Evolutionary conservation across 2,113 vertebrate genomes (phyloP), one percentile per base, ranked within the genome.

Genomic region (Patagioenas fasciata): DNA sequence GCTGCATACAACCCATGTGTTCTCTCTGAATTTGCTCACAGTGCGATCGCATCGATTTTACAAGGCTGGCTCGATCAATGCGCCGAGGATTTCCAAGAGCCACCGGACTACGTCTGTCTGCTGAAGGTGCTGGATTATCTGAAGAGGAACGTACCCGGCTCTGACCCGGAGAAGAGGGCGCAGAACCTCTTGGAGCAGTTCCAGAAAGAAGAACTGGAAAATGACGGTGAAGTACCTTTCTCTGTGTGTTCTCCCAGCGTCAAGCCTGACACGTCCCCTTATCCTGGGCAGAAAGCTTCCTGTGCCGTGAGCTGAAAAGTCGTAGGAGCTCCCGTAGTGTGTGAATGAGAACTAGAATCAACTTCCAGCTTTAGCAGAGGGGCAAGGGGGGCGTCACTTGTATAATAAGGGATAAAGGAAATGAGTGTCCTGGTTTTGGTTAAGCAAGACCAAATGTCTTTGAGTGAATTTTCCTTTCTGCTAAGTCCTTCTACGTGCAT

Each of bases 41-140:
- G 99, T 72, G 98, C 98, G 9, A 97, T 99, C 66, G 98, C 99
- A 26, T 99, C 99, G 4, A 99, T 99, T 95, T 94, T 99, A 93
- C 97, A 98, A 80, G 98, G 98, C 85, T 99, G 99, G 99, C 96
- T 99, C 10, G 99, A 99, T 93, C 99, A 99, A 75, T 99, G 99
- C 88, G 97, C 99, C 0, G 99, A 99, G 83, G 99, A 99, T 95
- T 99, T 99, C 98, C 97, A 98, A 88, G 99, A 99, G 88, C 98
- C 98, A 2, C 99, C 99, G 1, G 93, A 97, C 62, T 99, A 99
- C 97, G 95, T 97, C 1, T 98, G 98, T 85, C 97, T 99, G 79
- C 98, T 97, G 91, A 98, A 98, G 88, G 89, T 99, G 73, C 97
- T 99, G 97, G 98, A 91, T 54, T 99, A 99, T 94, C 98, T 99